Base-by-base conservation (phyloP, 2,888 invertebrate species). In the Eugnorisma glareosa region DNA sequence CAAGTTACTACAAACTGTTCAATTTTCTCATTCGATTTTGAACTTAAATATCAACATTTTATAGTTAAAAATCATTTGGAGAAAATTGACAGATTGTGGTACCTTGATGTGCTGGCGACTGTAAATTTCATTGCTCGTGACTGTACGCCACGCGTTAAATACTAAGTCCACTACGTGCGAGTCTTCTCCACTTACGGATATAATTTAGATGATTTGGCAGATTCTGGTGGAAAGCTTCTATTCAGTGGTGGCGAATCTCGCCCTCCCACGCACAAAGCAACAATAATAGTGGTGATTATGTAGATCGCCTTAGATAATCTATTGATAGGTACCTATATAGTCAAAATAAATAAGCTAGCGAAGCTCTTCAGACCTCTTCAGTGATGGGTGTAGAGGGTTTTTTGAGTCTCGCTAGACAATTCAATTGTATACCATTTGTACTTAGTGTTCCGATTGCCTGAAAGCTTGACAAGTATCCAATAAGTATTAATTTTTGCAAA, bases 251-350 rank as follows among this genome's bases (percentile, higher is more conserved):
- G 57, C 28, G 13, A 54, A n/a, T n/a, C 28, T 28, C 57, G n/a
- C 54, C 11, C n/a, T 54, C 54, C 11, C 24, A 24, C 10, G 54
- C 35, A 71, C 35, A 72, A 48, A 37, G 28, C 75, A 75, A 45
- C 75, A 75, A 45, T 35, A 51, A 24, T 24, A 10, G 24, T 37
- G 3, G 37, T 31, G 35, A 51, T 35, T 51, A 43, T 18, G 10
- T 35, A 24, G 24, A 31, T 54, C 45, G 40, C 40, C 21, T 35
- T 40, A 11, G 2, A 21, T 48, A 4, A 79, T 31, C 7, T 15
- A 59, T 59, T 48, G 59, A 59, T n/a, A n/a, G n/a, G n/a, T n/a
- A 0, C n/a, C n/a, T 54, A 51, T 51, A 24, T 10, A n/a, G 13
- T 28, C 54, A 57, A 28, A 13, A 13, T 28, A 13, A 57, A 28